Evolutionary conservation across 1,140 invertebrate genomes (phyloP), one percentile per base, ranked within the genome.

Genomic region (Uloborus diversus): DNA sequence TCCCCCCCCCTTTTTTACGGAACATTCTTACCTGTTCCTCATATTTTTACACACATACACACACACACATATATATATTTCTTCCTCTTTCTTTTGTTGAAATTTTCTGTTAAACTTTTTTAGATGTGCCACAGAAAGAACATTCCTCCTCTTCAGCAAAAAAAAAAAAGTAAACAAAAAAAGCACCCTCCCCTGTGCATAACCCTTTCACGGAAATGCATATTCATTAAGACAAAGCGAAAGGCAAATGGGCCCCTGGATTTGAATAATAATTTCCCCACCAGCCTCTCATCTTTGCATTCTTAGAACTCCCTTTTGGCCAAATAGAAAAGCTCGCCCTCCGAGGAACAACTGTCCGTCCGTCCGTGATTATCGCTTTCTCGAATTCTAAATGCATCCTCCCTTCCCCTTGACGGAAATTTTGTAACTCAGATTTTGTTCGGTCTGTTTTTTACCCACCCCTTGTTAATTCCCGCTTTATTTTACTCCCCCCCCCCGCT

Each of bases 81-180:
- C n/a, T n/a, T n/a, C n/a, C n/a, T n/a, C n/a, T n/a, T n/a, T n/a
- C n/a, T n/a, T n/a, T n/a, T n/a, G n/a, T n/a, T n/a, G n/a, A n/a
- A n/a, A n/a, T n/a, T n/a, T n/a, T n/a, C n/a, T n/a, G n/a, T n/a
- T n/a, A n/a, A n/a, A n/a, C n/a, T n/a, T n/a, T n/a, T n/a, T n/a
- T n/a, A n/a, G n/a, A n/a, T n/a, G n/a, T n/a, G n/a, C n/a, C n/a
- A n/a, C n/a, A n/a, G n/a, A n/a, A n/a, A n/a, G n/a, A n/a, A n/a
- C n/a, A n/a, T n/a, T n/a, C n/a, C n/a, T n/a, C n/a, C n/a, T n/a
- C n/a, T n/a, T n/a, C n/a, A n/a, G n/a, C n/a, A n/a, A n/a, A n/a
- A n/a, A n/a, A n/a, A n/a, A n/a, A n/a, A n/a, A n/a, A n/a, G n/a
- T 75, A 62, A 75, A 75, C 51, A 64, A 75, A 75, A 75, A 64